Evolutionary conservation across 2,888 invertebrate species (phyloP).

Genomic region (Drosophila quinaria): DNA sequence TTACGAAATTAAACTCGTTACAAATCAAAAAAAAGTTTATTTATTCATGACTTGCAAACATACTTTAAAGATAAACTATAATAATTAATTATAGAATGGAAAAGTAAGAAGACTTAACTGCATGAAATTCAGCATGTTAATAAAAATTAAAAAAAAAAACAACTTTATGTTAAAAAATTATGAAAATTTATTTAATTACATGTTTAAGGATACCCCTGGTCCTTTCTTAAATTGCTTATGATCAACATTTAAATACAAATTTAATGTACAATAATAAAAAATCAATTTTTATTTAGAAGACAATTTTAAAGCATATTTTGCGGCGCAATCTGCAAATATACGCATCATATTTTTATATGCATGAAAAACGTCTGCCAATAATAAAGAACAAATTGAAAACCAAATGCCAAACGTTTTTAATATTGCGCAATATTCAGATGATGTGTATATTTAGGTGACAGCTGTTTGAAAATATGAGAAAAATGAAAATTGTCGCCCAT

Average conservation of each 20-base stretch:
- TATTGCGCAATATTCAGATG: constrained; percentile 35
- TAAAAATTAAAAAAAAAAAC: not conserved
- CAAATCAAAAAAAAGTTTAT: constrained; percentile 19
- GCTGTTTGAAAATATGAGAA: not conserved
- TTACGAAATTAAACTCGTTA: constrained; percentile 27
- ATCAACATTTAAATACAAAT: not conserved
- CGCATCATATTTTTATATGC: constrained; percentile 27
- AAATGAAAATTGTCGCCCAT: not conserved
- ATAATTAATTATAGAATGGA: not conserved
- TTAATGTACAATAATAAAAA: not conserved
- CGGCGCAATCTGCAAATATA: constrained; percentile 23
- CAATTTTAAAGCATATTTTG: constrained; percentile 45
- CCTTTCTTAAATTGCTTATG: not conserved
- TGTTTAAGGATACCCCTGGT: not conserved
- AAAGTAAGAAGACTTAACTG: not conserved
- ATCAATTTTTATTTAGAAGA: constrained; percentile 17
- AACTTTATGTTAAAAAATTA: not conserved
- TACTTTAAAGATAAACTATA: constrained; percentile 8
- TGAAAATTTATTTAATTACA: not conserved
- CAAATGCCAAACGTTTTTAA: constrained; percentile 50
- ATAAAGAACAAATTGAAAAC: constrained; percentile 55
- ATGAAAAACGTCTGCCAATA: constrained; percentile 29
- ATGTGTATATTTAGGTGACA: not conserved
- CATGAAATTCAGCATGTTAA: not conserved
- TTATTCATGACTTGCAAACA: constrained; percentile 20